Percentiles rank a stretch among this genome's conserved stretches.
These are phyloP conservation scores for Antheraea mylitta DNA, from an alignment of 1,140 invertebrate species.

Conservation along the genomic window DNA sequence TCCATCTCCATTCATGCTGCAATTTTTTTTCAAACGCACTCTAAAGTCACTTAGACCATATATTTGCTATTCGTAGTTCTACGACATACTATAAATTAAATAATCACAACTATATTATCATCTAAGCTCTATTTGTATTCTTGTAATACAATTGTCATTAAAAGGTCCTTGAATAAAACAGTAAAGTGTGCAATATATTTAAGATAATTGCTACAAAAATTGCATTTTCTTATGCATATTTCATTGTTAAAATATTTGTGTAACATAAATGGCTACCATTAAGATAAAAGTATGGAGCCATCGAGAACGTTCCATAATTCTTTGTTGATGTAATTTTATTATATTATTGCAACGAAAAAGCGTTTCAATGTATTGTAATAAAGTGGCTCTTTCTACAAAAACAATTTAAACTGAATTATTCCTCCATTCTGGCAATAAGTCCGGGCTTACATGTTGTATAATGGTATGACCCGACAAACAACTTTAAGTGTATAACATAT, in stretches of 20 bases:
- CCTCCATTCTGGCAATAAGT: slow-evolving; percentile 64
- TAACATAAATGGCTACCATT: slow-evolving; percentile 47
- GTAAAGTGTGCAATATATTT: not conserved
- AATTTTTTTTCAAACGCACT: no score
- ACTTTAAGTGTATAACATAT: slow-evolving; percentile 78
- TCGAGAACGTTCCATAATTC: slow-evolving; percentile 54
- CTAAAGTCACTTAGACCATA: no score
- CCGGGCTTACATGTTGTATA: slow-evolving; percentile 72
- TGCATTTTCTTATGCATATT: slow-evolving; percentile 20
- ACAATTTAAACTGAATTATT: slow-evolving; percentile 74
- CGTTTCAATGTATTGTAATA: slow-evolving; percentile 61
- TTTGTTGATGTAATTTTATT: slow-evolving; percentile 65
- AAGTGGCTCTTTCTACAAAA: slow-evolving; percentile 55
- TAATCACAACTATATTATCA: not conserved
- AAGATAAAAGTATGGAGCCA: slow-evolving; percentile 48
- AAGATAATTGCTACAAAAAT: slow-evolving; percentile 6
- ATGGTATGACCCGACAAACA: slow-evolving; percentile 78
- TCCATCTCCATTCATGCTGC: no score
- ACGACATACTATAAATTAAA: not conserved
- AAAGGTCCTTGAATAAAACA: not conserved
- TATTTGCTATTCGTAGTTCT: no score
- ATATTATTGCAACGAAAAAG: slow-evolving; percentile 55
- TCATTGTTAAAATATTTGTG: slow-evolving; percentile 39
- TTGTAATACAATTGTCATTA: slow-evolving; percentile 3
- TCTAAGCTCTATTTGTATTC: not conserved